These are phyloP conservation scores for Elymnias hypermnestra DNA, from an alignment of 1,140 invertebrate species.

Conservation along the genomic window DNA sequence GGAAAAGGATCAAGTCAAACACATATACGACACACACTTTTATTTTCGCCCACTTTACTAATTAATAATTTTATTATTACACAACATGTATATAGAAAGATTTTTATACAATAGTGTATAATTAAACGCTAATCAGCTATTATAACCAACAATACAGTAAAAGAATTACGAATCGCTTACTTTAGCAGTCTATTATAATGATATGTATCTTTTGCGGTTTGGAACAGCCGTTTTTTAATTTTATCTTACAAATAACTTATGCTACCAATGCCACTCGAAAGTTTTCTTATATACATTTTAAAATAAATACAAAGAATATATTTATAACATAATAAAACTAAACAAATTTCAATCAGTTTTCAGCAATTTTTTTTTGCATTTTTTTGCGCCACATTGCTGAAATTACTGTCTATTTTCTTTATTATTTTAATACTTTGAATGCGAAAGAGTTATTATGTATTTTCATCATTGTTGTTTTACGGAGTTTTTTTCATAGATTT, in stretches of 20 bases:
- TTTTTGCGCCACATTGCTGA: no score
- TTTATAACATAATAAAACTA: no score
- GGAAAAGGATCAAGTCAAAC: no score
- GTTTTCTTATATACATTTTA: background rate
- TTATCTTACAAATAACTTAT: conserved; percentile 2
- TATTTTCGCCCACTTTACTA: conserved; percentile 50
- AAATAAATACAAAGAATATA: no score
- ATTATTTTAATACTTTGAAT: no score
- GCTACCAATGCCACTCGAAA: conserved; percentile 6
- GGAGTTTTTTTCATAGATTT: no score
- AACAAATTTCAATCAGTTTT: no score
- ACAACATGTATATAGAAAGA: conserved; percentile 76
- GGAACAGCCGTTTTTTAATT: conserved; percentile 58
- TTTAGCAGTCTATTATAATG: conserved; percentile 74
- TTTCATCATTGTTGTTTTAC: no score
- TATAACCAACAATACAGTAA: conserved; percentile 71
- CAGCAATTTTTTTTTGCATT: no score
- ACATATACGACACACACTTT: conserved; percentile 63
- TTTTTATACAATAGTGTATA: conserved; percentile 75
- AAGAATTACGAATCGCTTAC: conserved; percentile 71
- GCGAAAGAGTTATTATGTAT: no score
- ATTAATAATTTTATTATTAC: conserved; percentile 67
- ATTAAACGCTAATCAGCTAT: conserved; percentile 62
- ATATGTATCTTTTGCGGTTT: conserved; percentile 74
- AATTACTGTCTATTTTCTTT: no score